Evolutionary conservation across 2,797 vertebrate species (phyloP).

Genomic region (Mastacembelus armatus): DNA sequence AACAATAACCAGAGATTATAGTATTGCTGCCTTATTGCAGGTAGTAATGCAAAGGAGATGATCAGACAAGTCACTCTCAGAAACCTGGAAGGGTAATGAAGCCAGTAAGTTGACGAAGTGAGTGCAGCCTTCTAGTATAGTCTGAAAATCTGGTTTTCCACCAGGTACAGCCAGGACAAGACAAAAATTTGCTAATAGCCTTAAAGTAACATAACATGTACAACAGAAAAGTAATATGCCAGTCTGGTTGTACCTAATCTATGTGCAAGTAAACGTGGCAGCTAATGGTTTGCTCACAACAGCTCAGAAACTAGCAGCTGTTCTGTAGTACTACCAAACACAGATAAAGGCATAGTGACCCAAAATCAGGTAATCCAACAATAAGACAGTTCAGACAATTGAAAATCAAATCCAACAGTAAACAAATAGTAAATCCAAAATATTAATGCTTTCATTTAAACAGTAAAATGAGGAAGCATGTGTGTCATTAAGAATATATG

Average conservation of each 20-base stretch:
- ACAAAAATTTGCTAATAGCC: constrained; percentile 1
- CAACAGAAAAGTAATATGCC: not conserved
- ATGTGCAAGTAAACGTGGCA: not conserved
- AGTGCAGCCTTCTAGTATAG: not conserved
- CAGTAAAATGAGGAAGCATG: constrained; percentile 14
- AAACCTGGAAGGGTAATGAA: constrained; percentile 1
- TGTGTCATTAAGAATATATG: constrained; percentile 8
- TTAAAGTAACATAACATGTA: constrained; percentile 1
- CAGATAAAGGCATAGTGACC: constrained; percentile 1
- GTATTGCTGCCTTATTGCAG: not conserved
- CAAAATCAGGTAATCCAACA: constrained; percentile 20
- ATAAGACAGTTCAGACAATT: constrained; percentile 10
- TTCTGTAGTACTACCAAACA: not conserved
- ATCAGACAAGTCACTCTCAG: constrained; percentile 24
- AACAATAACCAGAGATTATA: too few species aligned
- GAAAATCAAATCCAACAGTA: constrained; percentile 30
- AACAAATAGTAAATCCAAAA: constrained; percentile 21
- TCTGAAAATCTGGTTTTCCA: constrained; percentile 10
- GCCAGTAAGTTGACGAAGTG: too few species aligned
- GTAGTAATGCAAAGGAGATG: constrained; percentile 1
- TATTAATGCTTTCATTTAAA: constrained; percentile 19
- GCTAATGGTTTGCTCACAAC: not conserved
- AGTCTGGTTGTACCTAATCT: not conserved
- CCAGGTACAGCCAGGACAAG: not conserved
- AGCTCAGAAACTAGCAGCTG: not conserved